phyloP scores from a whole-genome alignment of 2,888 invertebrate genomes.

The Mongoloraphidia duomilia region DNA sequence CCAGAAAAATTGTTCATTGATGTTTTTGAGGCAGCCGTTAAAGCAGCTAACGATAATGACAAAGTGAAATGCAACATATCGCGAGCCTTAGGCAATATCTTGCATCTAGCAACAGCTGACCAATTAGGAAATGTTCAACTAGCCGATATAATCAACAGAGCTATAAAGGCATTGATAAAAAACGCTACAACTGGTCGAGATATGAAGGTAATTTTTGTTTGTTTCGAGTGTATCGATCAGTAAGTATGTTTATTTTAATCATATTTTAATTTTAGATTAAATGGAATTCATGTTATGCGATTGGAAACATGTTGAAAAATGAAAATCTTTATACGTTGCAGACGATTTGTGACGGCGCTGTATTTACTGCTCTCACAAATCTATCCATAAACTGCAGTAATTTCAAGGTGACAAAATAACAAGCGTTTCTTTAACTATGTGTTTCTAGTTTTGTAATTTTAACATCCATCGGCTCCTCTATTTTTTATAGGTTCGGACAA shows the following conservation, averaged over 20 bases:
- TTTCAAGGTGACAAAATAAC: slow-evolving; percentile 23
- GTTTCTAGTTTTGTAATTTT: too few relatives aligned
- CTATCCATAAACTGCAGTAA: slow-evolving; percentile 27
- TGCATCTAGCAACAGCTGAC: slow-evolving; percentile 44
- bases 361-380: slow-evolving; percentile 18
- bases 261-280: slow-evolving; percentile 36
- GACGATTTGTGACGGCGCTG: slow-evolving; percentile 33
- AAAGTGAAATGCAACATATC: slow-evolving; percentile 73
- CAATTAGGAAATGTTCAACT: slow-evolving; percentile 35
- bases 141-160: slow-evolving; percentile 38
- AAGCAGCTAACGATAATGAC: slow-evolving; percentile 55
- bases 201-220: slow-evolving; percentile 51
- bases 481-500: slow-evolving; percentile 83
- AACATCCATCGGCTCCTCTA: too few relatives aligned
- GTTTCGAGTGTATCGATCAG: not conserved
- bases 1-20: slow-evolving; percentile 54
- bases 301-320: slow-evolving; percentile 65
- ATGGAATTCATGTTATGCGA: slow-evolving; percentile 85
- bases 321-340: slow-evolving; percentile 31
- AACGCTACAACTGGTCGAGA: slow-evolving; percentile 54
- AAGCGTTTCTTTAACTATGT: too few relatives aligned
- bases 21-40: slow-evolving; percentile 49
- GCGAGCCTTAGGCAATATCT: slow-evolving; percentile 65
- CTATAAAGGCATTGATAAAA: slow-evolving; percentile 51
- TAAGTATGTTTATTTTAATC: slow-evolving; percentile 1